Conservation (phyloP, 2,113 vertebrate genomes). For the Piprites chloris region DNA sequence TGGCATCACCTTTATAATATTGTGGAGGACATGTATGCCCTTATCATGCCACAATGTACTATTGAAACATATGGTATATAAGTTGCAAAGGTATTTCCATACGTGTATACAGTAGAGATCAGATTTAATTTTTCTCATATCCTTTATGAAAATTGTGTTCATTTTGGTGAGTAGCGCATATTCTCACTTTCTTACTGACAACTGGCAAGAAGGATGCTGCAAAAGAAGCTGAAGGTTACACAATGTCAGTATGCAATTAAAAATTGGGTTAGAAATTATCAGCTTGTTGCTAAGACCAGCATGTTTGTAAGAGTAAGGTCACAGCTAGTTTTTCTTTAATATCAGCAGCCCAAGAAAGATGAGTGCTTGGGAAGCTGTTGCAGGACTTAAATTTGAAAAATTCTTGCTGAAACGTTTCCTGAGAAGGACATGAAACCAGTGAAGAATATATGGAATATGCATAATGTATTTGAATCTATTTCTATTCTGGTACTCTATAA, state of each 20-base stretch:
- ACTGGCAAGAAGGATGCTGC: neutral
- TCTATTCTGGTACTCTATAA: neutral
- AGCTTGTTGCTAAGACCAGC: neutral
- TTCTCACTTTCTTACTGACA: neutral
- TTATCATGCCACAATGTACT: neutral
- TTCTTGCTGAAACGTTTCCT: neutral
- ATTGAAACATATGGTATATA: accelerated
- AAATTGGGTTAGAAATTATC: neutral
- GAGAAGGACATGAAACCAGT: neutral
- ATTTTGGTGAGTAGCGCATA: neutral
- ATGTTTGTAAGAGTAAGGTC: neutral
- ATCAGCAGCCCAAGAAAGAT: neutral
- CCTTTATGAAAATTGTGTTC: neutral
- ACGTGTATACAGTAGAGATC: neutral
- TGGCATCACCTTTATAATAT: accelerated
- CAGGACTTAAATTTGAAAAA: neutral
- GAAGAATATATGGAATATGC: neutral
- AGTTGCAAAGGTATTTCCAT: neutral
- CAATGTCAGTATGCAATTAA: neutral
- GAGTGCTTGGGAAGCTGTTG: neutral
- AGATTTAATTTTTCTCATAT: neutral
- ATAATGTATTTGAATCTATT: neutral
- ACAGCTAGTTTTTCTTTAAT: neutral
- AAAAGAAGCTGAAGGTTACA: neutral
- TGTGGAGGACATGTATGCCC: neutral